phyloP scores from a whole-genome alignment of 2,797 vertebrate genomes.

The Sylvia borin region DNA sequence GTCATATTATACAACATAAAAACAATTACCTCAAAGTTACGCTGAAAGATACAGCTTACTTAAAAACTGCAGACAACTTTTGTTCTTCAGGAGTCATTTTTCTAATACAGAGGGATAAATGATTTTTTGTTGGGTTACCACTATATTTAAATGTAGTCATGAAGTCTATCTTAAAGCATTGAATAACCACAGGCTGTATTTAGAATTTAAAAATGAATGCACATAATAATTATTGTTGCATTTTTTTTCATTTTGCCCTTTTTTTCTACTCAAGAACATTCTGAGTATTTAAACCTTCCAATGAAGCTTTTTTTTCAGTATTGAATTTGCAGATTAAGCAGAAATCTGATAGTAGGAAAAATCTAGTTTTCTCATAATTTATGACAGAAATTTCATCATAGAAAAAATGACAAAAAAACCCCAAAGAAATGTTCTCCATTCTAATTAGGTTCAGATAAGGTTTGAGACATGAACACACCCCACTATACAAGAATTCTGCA shows the following conservation, averaged over 20 bases:
- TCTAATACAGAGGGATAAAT: neutral
- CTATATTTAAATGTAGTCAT: neutral
- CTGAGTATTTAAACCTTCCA: neutral
- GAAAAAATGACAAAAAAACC: neutral
- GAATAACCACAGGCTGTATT: neutral
- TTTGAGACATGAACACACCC: neutral
- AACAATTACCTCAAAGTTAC: conserved; percentile 65
- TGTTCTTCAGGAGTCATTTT: neutral
- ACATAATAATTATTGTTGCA: neutral
- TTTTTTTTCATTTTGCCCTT: neutral
- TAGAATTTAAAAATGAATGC: neutral
- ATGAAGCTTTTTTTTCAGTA: neutral
- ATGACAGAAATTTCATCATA: neutral
- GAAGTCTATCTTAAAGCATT: neutral
- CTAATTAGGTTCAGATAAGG: neutral
- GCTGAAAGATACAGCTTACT: conserved; percentile 22
- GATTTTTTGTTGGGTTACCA: neutral
- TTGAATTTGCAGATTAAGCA: neutral
- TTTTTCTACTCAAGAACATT: neutral
- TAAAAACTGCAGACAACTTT: conserved; percentile 29
- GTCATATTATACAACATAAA: conserved; percentile 67
- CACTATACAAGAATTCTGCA: neutral
- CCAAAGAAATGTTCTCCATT: neutral
- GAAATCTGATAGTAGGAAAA: neutral
- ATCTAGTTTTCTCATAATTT: neutral